Evolutionary conservation across 2,113 vertebrate species (phyloP).

Genomic region (Dasypus novemcinctus): DNA sequence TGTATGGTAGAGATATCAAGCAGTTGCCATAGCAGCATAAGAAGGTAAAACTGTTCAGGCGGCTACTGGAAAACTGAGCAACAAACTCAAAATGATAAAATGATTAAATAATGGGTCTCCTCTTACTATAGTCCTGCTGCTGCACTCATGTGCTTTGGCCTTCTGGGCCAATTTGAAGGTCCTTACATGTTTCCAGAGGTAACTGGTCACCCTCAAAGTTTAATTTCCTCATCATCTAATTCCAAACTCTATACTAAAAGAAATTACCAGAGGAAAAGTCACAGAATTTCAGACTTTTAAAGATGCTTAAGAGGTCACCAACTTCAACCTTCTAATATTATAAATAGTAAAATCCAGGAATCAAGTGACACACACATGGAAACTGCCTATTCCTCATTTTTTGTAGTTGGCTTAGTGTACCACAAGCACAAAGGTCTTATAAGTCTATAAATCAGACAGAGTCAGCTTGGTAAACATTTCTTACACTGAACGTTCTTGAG

Average conservation of each 20-base stretch:
- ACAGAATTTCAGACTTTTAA: slow-evolving; percentile 13
- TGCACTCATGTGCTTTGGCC: neutral
- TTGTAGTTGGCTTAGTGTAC: slow-evolving; percentile 39
- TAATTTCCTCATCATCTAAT: slow-evolving; percentile 28
- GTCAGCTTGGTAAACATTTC: slow-evolving; percentile 24
- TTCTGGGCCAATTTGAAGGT: neutral
- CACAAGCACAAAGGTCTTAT: slow-evolving; percentile 9
- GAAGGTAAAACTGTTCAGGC: neutral
- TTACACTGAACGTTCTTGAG: slow-evolving; percentile 50
- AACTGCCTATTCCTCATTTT: slow-evolving; percentile 38
- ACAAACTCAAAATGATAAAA: neutral
- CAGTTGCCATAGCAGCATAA: neutral
- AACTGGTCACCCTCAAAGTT: neutral
- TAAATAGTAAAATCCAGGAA: neutral
- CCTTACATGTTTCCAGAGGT: neutral
- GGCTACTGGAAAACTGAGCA: neutral
- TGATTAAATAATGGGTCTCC: neutral
- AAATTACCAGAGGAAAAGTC: slow-evolving; percentile 30
- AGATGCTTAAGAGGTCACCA: slow-evolving; percentile 7
- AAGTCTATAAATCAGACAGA: slow-evolving; percentile 66
- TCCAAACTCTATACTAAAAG: slow-evolving; percentile 28
- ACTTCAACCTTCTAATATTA: neutral
- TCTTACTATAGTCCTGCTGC: neutral
- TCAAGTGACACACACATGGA: neutral
- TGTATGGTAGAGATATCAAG: neutral